These are phyloP conservation scores for Siderastrea radians DNA, from an alignment of 92 coral and sea anemone species.

Conservation along the genomic window DNA sequence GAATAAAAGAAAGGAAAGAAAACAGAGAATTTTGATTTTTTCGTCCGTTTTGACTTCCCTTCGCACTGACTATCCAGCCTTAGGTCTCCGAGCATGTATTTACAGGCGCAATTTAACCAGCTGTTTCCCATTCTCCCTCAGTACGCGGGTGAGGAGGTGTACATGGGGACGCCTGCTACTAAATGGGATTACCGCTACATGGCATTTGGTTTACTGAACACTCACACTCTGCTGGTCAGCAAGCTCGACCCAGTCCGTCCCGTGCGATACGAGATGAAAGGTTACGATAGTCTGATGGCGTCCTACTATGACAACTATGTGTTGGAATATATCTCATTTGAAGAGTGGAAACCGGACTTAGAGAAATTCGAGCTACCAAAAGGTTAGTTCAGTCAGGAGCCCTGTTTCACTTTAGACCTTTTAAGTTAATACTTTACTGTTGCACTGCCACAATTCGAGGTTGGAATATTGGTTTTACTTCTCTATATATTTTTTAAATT, in stretches of 20 bases:
- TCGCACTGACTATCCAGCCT: no score
- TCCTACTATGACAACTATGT: conserved; percentile 92
- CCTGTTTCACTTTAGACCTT: no score
- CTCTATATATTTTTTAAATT: background rate
- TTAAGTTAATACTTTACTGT: no score
- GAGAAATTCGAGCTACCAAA: conserved; percentile 87
- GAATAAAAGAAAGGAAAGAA: no score
- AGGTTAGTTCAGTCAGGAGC: conserved; percentile 52
- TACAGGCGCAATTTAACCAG: background rate
- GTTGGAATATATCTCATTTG: conserved; percentile 94
- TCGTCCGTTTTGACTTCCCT: no score
- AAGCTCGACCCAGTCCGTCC: conserved; percentile 88
- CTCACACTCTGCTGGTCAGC: conserved; percentile 89
- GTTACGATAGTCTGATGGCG: conserved; percentile 95
- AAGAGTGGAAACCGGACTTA: conserved; percentile 94
- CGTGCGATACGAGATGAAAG: conserved; percentile 97
- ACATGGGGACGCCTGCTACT: conserved; percentile 86
- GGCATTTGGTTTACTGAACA: conserved; percentile 85
- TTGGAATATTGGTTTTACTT: no score
- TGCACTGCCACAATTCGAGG: no score
- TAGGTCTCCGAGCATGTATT: background rate
- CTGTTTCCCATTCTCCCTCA: conserved; percentile 27
- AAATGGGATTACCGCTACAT: conserved; percentile 93
- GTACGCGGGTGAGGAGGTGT: conserved; percentile 85
- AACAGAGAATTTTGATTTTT: no score